phyloP scores from a whole-genome alignment of 1,140 invertebrate species.

The Eufriesea mexicana region DNA sequence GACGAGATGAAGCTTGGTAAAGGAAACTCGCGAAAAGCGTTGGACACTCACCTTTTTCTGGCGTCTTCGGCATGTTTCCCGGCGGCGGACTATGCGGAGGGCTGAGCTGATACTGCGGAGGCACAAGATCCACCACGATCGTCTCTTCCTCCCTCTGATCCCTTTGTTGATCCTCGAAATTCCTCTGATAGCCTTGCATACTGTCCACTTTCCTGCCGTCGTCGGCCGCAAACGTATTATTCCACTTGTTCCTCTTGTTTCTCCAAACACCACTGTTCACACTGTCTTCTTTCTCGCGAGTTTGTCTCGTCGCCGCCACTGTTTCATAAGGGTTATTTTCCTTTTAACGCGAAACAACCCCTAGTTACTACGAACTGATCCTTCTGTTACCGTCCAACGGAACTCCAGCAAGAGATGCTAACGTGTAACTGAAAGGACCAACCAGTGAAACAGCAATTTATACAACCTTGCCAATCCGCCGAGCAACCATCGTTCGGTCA shows the following conservation, averaged over 20 bases:
- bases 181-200: slow-evolving; percentile 72
- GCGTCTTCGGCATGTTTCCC: slow-evolving; percentile 45
- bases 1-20: too few species aligned
- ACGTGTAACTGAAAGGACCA: background rate
- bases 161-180: slow-evolving; percentile 60
- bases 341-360: background rate
- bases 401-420: background rate
- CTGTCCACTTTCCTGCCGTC: too few species aligned
- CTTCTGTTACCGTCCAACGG: too few species aligned
- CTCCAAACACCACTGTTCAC: background rate
- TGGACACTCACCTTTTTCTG: slow-evolving; percentile 71
- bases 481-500: slow-evolving; percentile 18
- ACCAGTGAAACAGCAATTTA: slow-evolving; percentile 11
- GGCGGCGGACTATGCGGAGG: slow-evolving; percentile 61
- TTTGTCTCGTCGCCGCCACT: background rate
- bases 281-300: background rate
- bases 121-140: slow-evolving; percentile 72
- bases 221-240: too few species aligned
- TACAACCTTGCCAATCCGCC: background rate
- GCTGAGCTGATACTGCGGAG: slow-evolving; percentile 68
- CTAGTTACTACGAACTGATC: background rate
- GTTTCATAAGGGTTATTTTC: background rate
- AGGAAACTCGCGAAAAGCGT: too few species aligned
- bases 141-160: slow-evolving; percentile 68
- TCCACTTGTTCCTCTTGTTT: background rate